phyloP scores from a whole-genome alignment of 2,113 vertebrate genomes.

The Orycteropus afer region DNA sequence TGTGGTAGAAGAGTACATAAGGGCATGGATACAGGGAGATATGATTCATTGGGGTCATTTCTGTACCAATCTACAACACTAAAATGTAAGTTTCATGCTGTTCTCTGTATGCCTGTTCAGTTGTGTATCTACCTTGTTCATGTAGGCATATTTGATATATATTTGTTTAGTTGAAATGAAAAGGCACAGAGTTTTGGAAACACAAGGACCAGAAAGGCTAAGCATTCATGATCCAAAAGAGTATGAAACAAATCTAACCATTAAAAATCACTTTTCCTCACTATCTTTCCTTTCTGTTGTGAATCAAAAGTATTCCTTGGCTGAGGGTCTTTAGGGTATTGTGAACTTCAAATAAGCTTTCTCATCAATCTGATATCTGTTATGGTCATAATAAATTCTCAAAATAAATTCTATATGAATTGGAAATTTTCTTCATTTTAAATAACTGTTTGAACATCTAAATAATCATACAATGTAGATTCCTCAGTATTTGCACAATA shows the following conservation, averaged over 20 bases:
- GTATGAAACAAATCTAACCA: background rate
- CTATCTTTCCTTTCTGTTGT: background rate
- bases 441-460: slow-evolving; percentile 59
- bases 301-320: background rate
- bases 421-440: slow-evolving; percentile 17
- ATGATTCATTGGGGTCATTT: background rate
- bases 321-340: background rate
- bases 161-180: slow-evolving; percentile 6
- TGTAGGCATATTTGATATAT: background rate
- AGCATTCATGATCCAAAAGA: background rate
- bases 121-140: background rate
- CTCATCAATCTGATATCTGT: background rate
- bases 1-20: background rate
- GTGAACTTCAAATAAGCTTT: slow-evolving; percentile 49
- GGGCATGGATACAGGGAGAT: background rate
- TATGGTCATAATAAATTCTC: slow-evolving; percentile 11
- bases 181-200: background rate
- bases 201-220: background rate
- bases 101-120: slow-evolving; percentile 6
- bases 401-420: slow-evolving; percentile 54
- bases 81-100: background rate
- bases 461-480: slow-evolving; percentile 41
- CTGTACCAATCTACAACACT: background rate
- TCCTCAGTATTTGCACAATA: slow-evolving; percentile 12
- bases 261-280: background rate